Evolutionary conservation across 2,113 vertebrate species (phyloP), one percentile per base, ranked within the genome.

Genomic region (Anoplopoma fimbria): DNA sequence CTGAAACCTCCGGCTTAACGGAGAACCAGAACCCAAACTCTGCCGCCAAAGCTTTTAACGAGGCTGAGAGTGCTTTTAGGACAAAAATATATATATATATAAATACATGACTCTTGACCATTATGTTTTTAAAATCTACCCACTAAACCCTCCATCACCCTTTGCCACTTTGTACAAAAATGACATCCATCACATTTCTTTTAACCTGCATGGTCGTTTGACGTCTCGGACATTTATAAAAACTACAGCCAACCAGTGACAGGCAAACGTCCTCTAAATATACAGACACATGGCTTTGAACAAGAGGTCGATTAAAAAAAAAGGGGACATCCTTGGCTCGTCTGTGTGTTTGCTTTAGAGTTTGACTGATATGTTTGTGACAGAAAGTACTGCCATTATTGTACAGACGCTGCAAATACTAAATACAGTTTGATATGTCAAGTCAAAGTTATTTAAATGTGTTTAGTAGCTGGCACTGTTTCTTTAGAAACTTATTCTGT

Each of bases 281-380:
- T 34, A 58, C 9, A 83, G 36, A 87, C 29, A 68, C 78, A 87
- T 89, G 88, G 90, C 90, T 92, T 55, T n/a, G 85, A 79, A 73
- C 75, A 6, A 31, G 62, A 42, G 42, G 38, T 9, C 34, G 21
- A 1, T 21, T 2, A 53, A 34, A 40, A 70, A 9, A 17, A 61
- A 71, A 38, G 8, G 36, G 63, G 27, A 45, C 27, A 31, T 84
- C 75, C 89, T 84, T 82, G 78, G 88, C 88, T 85, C n/a, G 10
- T 73, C 23, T 75, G 55, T 67, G 29, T 49, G 55, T 77, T 9
- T 29, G 57, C 25, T 57, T n/a, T 40, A 53, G 49, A 73, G 72
- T 67, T 69, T n/a, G 62, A 69, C 51, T 88, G 76, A 77, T 74
- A 74, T 64, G 33, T 65, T 31, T 45, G 67, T n/a, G 49, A 61